These are phyloP conservation scores for Hemistola chrysoprasaria DNA, from an alignment of 2,888 invertebrate species.

Conservation along the genomic window DNA sequence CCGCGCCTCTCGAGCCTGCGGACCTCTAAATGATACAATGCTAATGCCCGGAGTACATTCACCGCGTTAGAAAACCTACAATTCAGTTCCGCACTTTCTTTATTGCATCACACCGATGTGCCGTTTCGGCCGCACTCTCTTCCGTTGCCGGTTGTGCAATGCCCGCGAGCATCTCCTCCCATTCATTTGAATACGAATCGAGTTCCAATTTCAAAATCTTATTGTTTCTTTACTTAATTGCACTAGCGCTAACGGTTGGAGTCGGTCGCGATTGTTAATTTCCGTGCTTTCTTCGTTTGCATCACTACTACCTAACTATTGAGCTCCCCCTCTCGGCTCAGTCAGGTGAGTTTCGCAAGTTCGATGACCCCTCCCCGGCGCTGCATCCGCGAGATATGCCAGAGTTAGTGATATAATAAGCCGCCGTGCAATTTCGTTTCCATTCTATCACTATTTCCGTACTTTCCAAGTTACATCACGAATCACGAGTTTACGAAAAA, in stretches of 20 bases:
- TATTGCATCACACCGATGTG: constrained; percentile 74
- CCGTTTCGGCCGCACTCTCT: constrained; percentile 75
- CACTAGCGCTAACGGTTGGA: constrained; percentile 18
- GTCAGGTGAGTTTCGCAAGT: constrained; percentile 78
- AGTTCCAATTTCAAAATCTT: constrained; percentile 54
- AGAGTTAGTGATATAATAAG: constrained; percentile 69
- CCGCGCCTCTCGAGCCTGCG: constrained; percentile 49
- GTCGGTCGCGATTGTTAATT: constrained; percentile 40
- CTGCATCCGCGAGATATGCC: constrained; percentile 60
- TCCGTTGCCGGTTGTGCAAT: constrained; percentile 74
- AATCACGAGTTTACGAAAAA: constrained; percentile 62
- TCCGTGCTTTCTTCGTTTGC: constrained; percentile 66
- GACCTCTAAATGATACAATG: constrained; percentile 63
- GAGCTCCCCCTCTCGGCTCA: constrained; percentile 52
- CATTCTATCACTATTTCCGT: constrained; percentile 71
- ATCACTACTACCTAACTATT: constrained; percentile 48
- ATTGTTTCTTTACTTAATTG: constrained; percentile 47
- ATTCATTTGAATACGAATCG: constrained; percentile 52
- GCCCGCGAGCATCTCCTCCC: constrained; percentile 37
- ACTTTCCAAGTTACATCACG: constrained; percentile 78
- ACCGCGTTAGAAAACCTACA: constrained; percentile 79
- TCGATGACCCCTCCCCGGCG: constrained; percentile 66
- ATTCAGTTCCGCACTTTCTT: constrained; percentile 81
- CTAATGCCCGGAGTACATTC: constrained; percentile 76
- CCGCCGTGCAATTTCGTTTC: constrained; percentile 54